Evolutionary conservation across 2,888 invertebrate species (phyloP), one percentile per base, ranked within the genome.

Genomic region (Baronia brevicornis): DNA sequence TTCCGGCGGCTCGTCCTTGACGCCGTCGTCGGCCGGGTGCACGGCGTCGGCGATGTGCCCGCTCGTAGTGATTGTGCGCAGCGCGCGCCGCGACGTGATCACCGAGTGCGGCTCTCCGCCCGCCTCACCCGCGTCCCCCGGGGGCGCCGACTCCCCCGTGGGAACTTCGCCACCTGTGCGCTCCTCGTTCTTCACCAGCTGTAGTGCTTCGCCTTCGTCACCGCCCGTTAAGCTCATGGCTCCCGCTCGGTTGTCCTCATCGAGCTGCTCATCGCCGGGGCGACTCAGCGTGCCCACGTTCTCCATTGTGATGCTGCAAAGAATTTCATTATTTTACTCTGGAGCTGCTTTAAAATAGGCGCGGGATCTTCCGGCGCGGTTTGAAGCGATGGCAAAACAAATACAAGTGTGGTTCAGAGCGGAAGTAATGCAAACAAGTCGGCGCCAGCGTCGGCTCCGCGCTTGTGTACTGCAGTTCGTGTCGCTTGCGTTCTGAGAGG

Each of bases 31-130:
- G 22, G 44, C 28, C 23, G 48, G 44, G 29, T 65, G 59, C 6
- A 49, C 45, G 28, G 57, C 49, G 32, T 65, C 60, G 3, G 82
- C 87, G 38, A 88, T 88, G 54, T 88, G 88, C 2, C 88, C 88
- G 22, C 88, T 80, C 5, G 88, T 78, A 10, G 88, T 88, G 51
- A 89, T 89, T 14, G 88, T 88, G 27, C 88, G 77, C 27, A 87
- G 74, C 39, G 82, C 79, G 32, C 87, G 80, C 5, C 87, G 78
- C 13, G 84, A 73, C 5, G 87, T 88, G 56, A 88, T 88, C 9
- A 88, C 88, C 7, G 80, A 75, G 36, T 67, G 70, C n/a, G 61
- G 68, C 27, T 77, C 70, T 44, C 38, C 80, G n/a, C 55, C 59
- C 3, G 56, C 48, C 6, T 39, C 46, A 4, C 46, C 43, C 6